phyloP scores from a whole-genome alignment of 2,113 vertebrate species.

The Actenoides hombroni region DNA sequence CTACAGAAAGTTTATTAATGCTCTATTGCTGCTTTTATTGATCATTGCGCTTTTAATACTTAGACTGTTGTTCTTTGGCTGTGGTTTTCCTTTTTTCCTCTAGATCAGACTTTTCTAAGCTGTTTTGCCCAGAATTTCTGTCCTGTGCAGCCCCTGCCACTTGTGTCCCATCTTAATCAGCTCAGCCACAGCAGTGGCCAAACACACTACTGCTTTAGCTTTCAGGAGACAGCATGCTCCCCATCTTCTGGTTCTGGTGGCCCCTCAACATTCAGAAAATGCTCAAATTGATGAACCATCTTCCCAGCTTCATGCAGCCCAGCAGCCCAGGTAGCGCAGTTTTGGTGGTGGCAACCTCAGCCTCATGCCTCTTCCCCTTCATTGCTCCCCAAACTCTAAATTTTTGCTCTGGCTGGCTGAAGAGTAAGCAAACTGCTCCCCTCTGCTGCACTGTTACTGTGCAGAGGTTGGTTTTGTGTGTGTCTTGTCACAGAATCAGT shows the following conservation, averaged over 20 bases:
- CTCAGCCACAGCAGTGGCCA: rapidly evolving
- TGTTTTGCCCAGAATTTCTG: neutral
- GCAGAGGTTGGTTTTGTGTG: neutral
- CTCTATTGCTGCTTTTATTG: neutral
- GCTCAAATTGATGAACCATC: neutral
- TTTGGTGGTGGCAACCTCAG: neutral
- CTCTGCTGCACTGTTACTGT: neutral
- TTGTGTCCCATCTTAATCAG: neutral
- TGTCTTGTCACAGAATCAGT: neutral
- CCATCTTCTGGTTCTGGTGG: neutral
- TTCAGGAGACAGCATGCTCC: neutral
- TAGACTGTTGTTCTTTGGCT: neutral
- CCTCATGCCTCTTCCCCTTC: neutral
- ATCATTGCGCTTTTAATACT: neutral
- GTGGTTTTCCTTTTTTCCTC: neutral
- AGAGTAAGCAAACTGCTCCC: rapidly evolving
- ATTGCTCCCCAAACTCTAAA: neutral
- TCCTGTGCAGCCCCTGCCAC: neutral
- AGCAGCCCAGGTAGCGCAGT: neutral
- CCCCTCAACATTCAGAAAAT: neutral
- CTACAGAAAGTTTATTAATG: neutral
- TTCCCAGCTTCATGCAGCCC: neutral
- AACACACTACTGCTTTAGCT: neutral
- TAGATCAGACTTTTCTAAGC: neutral
- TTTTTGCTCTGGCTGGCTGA: neutral